Evolutionary conservation across 2,113 vertebrate species (phyloP), one percentile per base, ranked within the genome.

Genomic region (Corythaeola cristata): DNA sequence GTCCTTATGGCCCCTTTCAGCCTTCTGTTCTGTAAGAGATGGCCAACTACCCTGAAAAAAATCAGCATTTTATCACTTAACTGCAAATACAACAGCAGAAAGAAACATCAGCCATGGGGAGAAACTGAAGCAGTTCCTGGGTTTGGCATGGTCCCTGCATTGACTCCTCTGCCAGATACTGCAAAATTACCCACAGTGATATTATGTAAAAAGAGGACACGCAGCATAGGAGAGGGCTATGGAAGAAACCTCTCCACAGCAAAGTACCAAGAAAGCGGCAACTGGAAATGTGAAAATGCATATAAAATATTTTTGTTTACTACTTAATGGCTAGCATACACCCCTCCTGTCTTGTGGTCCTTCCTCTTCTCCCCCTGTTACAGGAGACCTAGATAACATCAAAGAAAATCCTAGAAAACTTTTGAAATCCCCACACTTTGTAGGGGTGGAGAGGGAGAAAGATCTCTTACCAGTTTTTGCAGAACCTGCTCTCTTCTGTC

Each of bases 391-490:
- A 19, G 24, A 19, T 30, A 85, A 52, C 12, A 6, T 23, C 12
- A 63, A 44, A 14, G 19, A 89, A 90, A 95, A 94, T 44, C 67
- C 80, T 56, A 83, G 39, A 52, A 90, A 88, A 64, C 26, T 52
- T 56, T 52, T 72, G 12, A 66, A 73, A 72, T 63, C 14, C 16
- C 5, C 9, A 63, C 22, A 2, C 16, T 85, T 62, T 32, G 24
- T 67, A 88, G 11, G 27, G 39, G 3, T 37, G 12, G 12, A 56
- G 20, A 90, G 20, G 20, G 10, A 72, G 63, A 26, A 93, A 55
- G 24, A 58, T 58, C 13, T 74, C 89, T 87, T 90, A 85, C 82
- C 94, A 96, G 15, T 96, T 96, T 79, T 55, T 81, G 89, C 93
- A 96, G 73, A 94, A 59, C 16, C 12, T 89, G 47, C n/a, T 91